These are phyloP conservation scores for Muscicapa striata DNA, from an alignment of 2,797 vertebrate genomes.

Conservation along the genomic window DNA sequence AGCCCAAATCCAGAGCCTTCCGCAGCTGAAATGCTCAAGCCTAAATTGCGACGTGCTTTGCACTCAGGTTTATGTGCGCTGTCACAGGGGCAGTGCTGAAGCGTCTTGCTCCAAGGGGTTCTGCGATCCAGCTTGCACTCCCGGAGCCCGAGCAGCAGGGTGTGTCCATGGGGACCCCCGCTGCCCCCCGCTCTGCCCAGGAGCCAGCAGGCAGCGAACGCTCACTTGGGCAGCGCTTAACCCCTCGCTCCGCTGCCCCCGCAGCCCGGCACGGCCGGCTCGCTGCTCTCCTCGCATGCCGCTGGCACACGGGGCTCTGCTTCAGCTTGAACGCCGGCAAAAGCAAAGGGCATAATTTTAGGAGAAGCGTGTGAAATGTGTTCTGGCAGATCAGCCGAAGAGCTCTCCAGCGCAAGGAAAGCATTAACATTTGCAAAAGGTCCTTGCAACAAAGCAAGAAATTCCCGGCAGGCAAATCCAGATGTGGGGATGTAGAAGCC, in stretches of 20 bases:
- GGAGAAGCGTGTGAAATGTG: constrained; percentile 68
- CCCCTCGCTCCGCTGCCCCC: not conserved
- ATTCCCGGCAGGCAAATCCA: constrained; percentile 36
- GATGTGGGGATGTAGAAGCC: not conserved
- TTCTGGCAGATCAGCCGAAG: constrained; percentile 59
- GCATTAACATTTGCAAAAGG: constrained; percentile 68
- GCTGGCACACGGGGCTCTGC: not conserved
- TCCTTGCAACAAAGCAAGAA: constrained; percentile 36
- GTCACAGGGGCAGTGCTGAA: not conserved
- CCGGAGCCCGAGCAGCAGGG: rapidly evolving
- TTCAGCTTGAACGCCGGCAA: not conserved
- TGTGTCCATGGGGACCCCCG: not conserved
- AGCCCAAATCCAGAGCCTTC: not conserved
- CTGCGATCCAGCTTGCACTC: not conserved
- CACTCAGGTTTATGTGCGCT: not conserved
- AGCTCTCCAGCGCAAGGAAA: constrained; percentile 54
- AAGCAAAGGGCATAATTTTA: constrained; percentile 64
- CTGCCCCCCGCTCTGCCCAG: not conserved
- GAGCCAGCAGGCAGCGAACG: not conserved
- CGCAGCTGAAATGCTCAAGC: rapidly evolving
- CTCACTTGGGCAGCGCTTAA: constrained; percentile 16
- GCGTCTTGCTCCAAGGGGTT: not conserved
- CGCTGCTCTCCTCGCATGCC: not conserved
- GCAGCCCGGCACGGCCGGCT: not conserved
- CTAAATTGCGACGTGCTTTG: not conserved